Evolutionary conservation across 30 jellyfish, hydroid and myxozoan species (phyloP), one percentile per base, ranked within the genome.

Genomic region (Turritopsis rubra): DNA sequence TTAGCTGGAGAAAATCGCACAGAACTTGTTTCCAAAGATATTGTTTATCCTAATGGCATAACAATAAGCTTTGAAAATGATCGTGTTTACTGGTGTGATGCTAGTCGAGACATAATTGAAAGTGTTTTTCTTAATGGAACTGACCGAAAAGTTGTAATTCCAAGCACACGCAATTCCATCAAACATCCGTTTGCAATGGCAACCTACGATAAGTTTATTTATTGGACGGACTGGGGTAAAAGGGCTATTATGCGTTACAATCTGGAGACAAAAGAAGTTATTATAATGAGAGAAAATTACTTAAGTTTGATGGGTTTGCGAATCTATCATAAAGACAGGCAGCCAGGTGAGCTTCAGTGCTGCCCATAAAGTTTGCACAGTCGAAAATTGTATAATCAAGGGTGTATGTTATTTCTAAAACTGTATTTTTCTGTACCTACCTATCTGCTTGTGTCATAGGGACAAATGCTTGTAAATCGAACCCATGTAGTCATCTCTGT

Each of bases 191-290:
- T 93, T 83, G 96, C 91, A 1, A 76, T 93, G 27, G 79, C 99
- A 1, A 68, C 28, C 30, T 85, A 52, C 60, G 53, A 52, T 24
- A 66, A 78, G 29, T 83, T 17, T 72, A 28, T 93, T 1, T 93
- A 85, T 65, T 93, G 96, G 96, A 93, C 99, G 23, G 99, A 93
- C 68, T 93, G 99, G 99, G 92, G 89, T 21, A 78, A 85, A 65
- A 54, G 84, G 66, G 80, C 91, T 20, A 83, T 93, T 26, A 52
- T 23, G 54, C 54, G 96, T 75, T 74, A 80, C 52, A 73, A 88
- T 73, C 8, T 87, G 54, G 71, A 83, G 21, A 78, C 90, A 0
- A 30, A 72, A 65, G 66, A 81, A 13, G 72, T 93, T 41, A 71
- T 71, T 13, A 72, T 30, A 54, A 83, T 93, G 65, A 81, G 96